Base-by-base conservation (phyloP, 2,113 vertebrate species). In the Chloebia gouldiae region DNA sequence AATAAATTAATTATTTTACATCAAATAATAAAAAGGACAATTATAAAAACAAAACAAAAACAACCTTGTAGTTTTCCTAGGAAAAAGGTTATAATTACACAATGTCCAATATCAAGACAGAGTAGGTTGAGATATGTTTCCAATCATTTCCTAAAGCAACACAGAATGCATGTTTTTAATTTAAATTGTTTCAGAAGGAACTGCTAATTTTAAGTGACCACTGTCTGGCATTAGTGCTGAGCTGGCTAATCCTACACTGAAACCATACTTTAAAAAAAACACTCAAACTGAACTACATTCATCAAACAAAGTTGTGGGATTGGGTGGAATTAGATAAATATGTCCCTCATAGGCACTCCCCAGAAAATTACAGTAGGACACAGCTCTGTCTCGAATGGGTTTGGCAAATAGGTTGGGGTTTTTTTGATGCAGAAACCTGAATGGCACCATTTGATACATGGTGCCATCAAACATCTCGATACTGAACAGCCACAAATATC, bases 1-100 rank as follows among this genome's bases (percentile, higher is more conserved):
- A 98, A 98, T 98, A 98, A 98, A 98, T 98, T 98, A 98, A 98
- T 97, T 95, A 94, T 98, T 98, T 97, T 97, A 97, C 97, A 98
- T 97, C 96, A 98, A 97, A 98, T 96, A 98, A 97, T 96, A 98
- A 97, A 97, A 97, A 93, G 92, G 96, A 96, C 93, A 95, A 95
- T 97, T 97, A 97, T 93, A 83, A 96, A 97, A 97, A 95, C 68
- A 92, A 93, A 96, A 90, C 56, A 81, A 95, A 90, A 93, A 66
- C 24, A 10, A 14, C 63, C 77, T 96, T 93, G 90, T 44, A 40
- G 19, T 90, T 97, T 97, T 96, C 81, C 84, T 90, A 96, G 94
- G 68, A 87, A 96, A 96, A 68, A 64, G 60, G 40, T 71, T 93
- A 72, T 82, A 68, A 79, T 94, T 91, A 94, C 60, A 91, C 77